These are phyloP conservation scores for Eulemur coronatus DNA, from an alignment of 2,797 vertebrate genomes.

Conservation along the genomic window DNA sequence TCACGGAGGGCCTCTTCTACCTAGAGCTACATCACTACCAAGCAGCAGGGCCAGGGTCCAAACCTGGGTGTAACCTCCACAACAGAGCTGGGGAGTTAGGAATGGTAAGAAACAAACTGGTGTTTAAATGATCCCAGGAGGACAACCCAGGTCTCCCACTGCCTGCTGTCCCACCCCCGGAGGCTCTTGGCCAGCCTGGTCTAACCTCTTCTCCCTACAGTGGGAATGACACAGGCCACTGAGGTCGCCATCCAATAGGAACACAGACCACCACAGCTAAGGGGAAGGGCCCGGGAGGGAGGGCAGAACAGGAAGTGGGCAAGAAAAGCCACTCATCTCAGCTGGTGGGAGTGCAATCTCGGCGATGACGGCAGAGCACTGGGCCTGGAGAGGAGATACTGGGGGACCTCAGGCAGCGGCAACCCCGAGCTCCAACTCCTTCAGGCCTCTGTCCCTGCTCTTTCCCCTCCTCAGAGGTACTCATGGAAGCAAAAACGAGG, in stretches of 20 bases:
- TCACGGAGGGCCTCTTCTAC: neutral
- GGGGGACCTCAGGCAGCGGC: neutral
- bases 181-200: neutral
- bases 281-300: neutral
- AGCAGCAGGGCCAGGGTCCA: neutral
- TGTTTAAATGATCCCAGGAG: neutral
- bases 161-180: too few relatives aligned
- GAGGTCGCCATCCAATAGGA: neutral
- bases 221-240: neutral
- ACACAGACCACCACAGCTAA: neutral
- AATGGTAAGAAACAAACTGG: neutral
- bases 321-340: neutral
- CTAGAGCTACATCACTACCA: neutral
- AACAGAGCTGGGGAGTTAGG: neutral
- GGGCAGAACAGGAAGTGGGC: neutral
- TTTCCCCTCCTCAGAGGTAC: neutral
- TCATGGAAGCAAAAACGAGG: neutral
- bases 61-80: neutral
- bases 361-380: neutral
- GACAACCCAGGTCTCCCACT: neutral
- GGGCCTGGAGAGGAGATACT: neutral
- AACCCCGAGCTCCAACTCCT: neutral
- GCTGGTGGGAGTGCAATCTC: neutral
- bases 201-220: neutral
- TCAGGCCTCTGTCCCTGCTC: neutral